phyloP scores from a whole-genome alignment of 2,888 invertebrate species.

The Andrena chrysosceles region DNA sequence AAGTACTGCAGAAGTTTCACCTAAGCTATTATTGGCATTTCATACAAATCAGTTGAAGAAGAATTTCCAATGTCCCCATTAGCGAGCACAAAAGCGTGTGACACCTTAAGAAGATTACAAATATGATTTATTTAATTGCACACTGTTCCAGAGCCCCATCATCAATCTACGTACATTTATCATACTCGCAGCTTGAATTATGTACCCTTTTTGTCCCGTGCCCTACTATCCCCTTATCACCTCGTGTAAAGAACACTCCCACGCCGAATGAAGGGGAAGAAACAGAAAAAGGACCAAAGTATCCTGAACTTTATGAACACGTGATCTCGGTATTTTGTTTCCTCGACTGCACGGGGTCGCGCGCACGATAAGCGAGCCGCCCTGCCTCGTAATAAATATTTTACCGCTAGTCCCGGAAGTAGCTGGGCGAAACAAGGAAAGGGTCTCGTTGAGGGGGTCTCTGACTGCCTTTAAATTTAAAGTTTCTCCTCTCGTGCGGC shows the following conservation, averaged over 20 bases:
- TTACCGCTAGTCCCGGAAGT: constrained; percentile 50
- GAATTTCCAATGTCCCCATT: no score
- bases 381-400: constrained; percentile 72
- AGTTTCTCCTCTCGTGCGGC: constrained; percentile 62
- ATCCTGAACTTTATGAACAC: constrained; percentile 33
- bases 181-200: neutral
- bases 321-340: constrained; percentile 47
- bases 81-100: no score
- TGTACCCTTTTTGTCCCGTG: neutral
- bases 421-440: constrained; percentile 20
- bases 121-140: no score
- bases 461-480: constrained; percentile 70
- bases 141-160: no score
- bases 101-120: no score
- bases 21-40: no score
- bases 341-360: constrained; percentile 63
- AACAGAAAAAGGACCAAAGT: constrained; percentile 15
- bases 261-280: neutral
- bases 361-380: constrained; percentile 66
- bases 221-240: neutral
- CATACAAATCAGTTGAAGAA: no score
- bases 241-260: neutral
- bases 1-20: no score
- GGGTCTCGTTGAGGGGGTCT: constrained; percentile 18
- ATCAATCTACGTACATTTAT: neutral